Evolutionary conservation across 2,888 invertebrate genomes (phyloP).

Genomic region (Heterodera filipjevi): DNA sequence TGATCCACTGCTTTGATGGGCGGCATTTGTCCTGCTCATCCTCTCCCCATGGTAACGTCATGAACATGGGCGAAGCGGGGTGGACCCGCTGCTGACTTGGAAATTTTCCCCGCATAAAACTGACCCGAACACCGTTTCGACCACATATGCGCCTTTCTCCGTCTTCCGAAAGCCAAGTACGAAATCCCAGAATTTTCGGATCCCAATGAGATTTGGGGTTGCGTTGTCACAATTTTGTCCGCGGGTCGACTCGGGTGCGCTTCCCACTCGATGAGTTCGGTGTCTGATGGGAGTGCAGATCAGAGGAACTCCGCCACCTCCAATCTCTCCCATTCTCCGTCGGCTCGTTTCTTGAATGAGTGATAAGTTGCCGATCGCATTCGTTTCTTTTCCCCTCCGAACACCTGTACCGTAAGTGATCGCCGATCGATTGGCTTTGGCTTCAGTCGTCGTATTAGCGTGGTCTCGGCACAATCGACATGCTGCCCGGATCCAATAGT

Average conservation of each 20-base stretch:
- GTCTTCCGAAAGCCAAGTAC: not conserved
- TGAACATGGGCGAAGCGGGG: not conserved
- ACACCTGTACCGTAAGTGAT: not conserved
- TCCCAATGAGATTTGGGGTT: constrained; percentile 7
- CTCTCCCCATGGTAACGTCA: not conserved
- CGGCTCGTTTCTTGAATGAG: not conserved
- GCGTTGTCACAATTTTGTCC: not conserved
- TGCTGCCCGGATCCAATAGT: constrained; percentile 1
- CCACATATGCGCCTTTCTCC: not conserved
- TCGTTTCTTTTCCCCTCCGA: not conserved
- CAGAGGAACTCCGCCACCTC: not conserved
- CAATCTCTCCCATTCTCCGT: constrained; percentile 3
- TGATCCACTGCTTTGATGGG: not conserved
- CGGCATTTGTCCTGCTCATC: not conserved
- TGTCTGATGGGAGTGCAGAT: not conserved
- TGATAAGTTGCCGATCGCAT: constrained; percentile 1
- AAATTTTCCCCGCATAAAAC: not conserved
- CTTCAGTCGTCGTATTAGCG: not conserved
- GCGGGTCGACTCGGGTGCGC: not conserved
- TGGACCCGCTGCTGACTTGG: not conserved
- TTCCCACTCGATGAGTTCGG: not conserved
- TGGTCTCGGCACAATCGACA: not conserved
- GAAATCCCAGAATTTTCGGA: constrained; percentile 13
- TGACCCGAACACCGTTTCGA: constrained; percentile 7
- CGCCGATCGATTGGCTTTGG: not conserved